These are phyloP conservation scores for Campoplex capitator DNA, from an alignment of 2,888 invertebrate species.

Conservation along the genomic window DNA sequence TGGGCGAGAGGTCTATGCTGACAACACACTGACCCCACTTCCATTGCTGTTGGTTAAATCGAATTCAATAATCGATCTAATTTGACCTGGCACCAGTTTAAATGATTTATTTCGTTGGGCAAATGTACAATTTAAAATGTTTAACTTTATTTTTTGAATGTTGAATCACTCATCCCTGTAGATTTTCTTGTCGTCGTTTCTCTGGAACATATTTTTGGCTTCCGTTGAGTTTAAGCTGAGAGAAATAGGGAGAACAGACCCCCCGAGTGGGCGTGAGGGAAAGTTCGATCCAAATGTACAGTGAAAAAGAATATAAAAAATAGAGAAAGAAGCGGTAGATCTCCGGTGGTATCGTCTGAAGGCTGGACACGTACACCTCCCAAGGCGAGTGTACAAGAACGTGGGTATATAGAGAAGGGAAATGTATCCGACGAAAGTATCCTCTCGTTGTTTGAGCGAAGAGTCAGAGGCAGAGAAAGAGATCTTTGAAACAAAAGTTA, in stretches of 20 bases:
- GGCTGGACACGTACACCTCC: conserved; percentile 68
- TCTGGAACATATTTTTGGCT: neutral
- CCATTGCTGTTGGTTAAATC: neutral
- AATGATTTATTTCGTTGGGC: neutral
- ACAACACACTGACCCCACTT: neutral
- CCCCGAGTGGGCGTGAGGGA: conserved; percentile 32
- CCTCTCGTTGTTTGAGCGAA: conserved; percentile 34
- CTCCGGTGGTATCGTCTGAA: conserved; percentile 56
- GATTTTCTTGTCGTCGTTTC: neutral
- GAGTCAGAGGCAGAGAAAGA: conserved; percentile 18
- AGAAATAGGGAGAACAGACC: neutral
- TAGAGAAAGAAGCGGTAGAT: conserved; percentile 64
- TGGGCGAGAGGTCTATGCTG: neutral
- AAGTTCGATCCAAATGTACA: conserved; percentile 35
- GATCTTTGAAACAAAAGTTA: conserved; percentile 25
- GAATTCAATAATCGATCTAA: neutral
- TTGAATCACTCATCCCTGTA: neutral
- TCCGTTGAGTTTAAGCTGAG: neutral
- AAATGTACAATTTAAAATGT: neutral
- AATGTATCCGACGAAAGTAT: conserved; percentile 45
- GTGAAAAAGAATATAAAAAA: conserved; percentile 66
- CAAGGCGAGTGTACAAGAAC: conserved; percentile 44
- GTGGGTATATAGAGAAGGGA: conserved; percentile 30
- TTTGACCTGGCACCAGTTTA: neutral
- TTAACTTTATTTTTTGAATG: neutral